Base-by-base conservation (phyloP, 2,113 vertebrate genomes). In the Rousettus leschenaultii region DNA sequence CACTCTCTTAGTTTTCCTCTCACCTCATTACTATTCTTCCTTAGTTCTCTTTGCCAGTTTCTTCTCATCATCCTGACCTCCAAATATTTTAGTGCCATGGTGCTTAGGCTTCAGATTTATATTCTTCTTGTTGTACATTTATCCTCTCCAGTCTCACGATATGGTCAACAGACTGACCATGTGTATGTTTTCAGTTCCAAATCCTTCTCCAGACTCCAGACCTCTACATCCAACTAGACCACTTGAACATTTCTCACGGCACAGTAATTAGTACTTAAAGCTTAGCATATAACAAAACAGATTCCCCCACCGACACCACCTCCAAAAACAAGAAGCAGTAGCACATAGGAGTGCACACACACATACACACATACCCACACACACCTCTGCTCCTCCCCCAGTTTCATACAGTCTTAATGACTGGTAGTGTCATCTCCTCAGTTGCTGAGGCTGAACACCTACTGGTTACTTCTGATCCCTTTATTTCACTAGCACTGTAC, bases 201-300 rank as follows among this genome's bases (percentile, higher is more conserved):
- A 77, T 3, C 7, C 14, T 51, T 13, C 26, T 55, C 7, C 30
- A 43, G 16, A 82, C 28, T 86, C 38, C 14, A 51, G 10, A 22
- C 8, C 70, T 86, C 24, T 68, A 11, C 24, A 66, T 53, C 33
- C n/a, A 57, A 38, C 43, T 45, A 51, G 48, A 28, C 16, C 6
- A 35, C 38, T 38, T 22, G 28, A 45, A 55, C 1, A 15, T 7
- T 78, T 24, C 35, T 71, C 30, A 40, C 13, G 21, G 16, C 6
- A 86, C 21, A 70, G 5, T 68, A 40, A 18, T n/a, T 53, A 65
- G 13, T 59, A 63, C 33, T 85, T 77, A 92, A 95, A 77, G 59
- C 6, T 33, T 91, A 24, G 18, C 12, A 12, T n/a, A 30, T 19
- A 22, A 13, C 13, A 4, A 85, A 66, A 73, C 3, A 87, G 9